Evolutionary conservation across 1,140 invertebrate genomes (phyloP).

Genomic region (fruit fly (Drosophila melanogaster)): DNA sequence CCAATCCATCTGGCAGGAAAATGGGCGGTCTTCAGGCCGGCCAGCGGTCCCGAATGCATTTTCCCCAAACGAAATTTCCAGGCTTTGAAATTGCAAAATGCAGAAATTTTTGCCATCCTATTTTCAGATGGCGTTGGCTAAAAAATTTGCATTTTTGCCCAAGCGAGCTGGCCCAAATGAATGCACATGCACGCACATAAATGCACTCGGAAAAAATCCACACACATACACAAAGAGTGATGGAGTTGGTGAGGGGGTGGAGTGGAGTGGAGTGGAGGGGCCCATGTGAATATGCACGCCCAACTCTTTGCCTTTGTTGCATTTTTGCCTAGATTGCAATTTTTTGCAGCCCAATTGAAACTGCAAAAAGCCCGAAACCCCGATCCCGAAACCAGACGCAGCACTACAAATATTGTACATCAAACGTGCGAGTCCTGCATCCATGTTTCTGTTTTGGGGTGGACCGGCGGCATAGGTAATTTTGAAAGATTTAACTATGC

Average conservation of each 20-base stretch:
- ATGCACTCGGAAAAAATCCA: conserved; percentile 39
- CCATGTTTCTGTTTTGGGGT: conserved; percentile 12
- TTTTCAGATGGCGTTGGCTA: conserved; percentile 62
- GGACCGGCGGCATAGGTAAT: not conserved
- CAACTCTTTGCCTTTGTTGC: conserved; percentile 80
- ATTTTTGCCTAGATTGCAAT: conserved; percentile 83
- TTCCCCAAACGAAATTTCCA: conserved; percentile 75
- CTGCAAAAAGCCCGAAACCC: conserved; percentile 60
- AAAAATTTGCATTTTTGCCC: conserved; percentile 79
- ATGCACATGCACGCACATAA: conserved; percentile 59
- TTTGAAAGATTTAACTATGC: too few species aligned
- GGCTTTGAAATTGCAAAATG: conserved; percentile 80
- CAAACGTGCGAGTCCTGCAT: conserved; percentile 53
- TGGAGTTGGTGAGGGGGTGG: conserved; percentile 29
- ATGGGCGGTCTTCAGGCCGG: conserved; percentile 33
- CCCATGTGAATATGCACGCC: conserved; percentile 49
- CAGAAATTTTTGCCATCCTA: conserved; percentile 68
- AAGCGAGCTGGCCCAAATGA: conserved; percentile 55
- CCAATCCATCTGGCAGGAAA: conserved; percentile 61
- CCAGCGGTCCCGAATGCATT: conserved; percentile 64
- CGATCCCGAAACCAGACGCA: conserved; percentile 17
- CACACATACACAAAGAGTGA: conserved; percentile 11
- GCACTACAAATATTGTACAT: conserved; percentile 80
- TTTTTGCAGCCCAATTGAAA: conserved; percentile 77
- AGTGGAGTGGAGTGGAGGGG: conserved; percentile 6